These are phyloP conservation scores for Capitella teleta DNA, from an alignment of 1,140 invertebrate species.

Conservation along the genomic window DNA sequence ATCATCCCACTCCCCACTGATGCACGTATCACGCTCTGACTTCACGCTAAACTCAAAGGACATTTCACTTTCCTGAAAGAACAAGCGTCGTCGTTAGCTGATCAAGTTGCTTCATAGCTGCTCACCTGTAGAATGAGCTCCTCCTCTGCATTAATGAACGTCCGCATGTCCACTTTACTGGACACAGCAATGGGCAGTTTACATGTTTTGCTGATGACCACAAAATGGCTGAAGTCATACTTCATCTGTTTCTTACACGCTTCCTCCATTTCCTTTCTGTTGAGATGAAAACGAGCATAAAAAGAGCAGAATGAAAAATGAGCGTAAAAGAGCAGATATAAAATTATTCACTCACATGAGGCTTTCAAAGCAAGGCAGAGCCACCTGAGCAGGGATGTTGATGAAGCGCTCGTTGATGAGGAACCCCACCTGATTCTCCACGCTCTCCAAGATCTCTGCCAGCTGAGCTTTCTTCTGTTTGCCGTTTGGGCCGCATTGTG, in stretches of 20 bases:
- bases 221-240: constrained; percentile 38
- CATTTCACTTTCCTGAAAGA: background rate
- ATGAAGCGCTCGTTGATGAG: constrained; percentile 70
- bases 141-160: background rate
- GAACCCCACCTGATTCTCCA: constrained; percentile 50
- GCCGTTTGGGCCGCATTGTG: background rate
- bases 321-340: background rate
- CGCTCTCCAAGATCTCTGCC: constrained; percentile 45
- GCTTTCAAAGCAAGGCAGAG: constrained; percentile 64
- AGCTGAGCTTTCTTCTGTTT: constrained; percentile 1
- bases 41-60: background rate
- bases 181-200: background rate
- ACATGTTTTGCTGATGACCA: background rate
- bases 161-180: background rate
- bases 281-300: constrained; percentile 16
- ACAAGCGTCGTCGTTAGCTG: no score
- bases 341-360: constrained; percentile 52
- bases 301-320: background rate
- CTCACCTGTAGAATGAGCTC: background rate
- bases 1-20: background rate
- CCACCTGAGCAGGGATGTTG: constrained; percentile 77
- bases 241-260: constrained; percentile 62
- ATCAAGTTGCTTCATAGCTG: no score
- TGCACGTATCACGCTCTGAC: background rate
- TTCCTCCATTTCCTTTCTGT: constrained; percentile 57